Evolutionary conservation across 2,888 invertebrate species (phyloP), one percentile per base, ranked within the genome.

Genomic region (Phortica okadai): DNA sequence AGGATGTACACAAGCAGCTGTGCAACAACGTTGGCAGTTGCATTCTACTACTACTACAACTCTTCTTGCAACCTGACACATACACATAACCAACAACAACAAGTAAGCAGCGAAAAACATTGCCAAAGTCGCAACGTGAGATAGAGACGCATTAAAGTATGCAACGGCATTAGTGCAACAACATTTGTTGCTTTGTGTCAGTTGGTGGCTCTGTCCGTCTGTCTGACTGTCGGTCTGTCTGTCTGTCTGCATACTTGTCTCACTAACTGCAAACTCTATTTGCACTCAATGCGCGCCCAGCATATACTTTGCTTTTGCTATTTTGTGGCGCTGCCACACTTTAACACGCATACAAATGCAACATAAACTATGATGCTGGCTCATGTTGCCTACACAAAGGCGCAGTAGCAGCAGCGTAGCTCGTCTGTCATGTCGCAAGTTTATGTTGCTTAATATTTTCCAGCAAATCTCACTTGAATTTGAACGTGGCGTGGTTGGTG

Each of bases 81-180:
- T 72, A 44, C 75, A 75, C 6, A 69, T 42, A 54, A 76, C 74
- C 74, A 79, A 8, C 10, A 8, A 16, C 6, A 21, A 62, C 16
- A 56, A 5, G 16, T 5, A 25, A 62, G 16, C 33, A 11, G 62
- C 10, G 10, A 21, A 25, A 62, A 62, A 25, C 10, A 16, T 10
- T n/a, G 16, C 7, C 16, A 59, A 16, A 59, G 58, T 25, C 50
- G 8, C 50, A 14, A 50, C 50, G 8, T 11, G 50, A 8, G 14
- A 50, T 74, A 42, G 62, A 56, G 74, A 10, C 45, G 59, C 73
- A 74, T 79, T 81, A 54, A 81, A 81, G 80, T 76, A 80, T 84
- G 86, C 79, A 80, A 78, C 77, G 78, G 78, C 21, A 21, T 59
- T 59, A 59, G 62, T 62, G 62, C 25, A 59, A 8, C 25, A 59